These are phyloP conservation scores for Ctena decussata DNA, from an alignment of 2,888 invertebrate genomes.

Conservation along the genomic window DNA sequence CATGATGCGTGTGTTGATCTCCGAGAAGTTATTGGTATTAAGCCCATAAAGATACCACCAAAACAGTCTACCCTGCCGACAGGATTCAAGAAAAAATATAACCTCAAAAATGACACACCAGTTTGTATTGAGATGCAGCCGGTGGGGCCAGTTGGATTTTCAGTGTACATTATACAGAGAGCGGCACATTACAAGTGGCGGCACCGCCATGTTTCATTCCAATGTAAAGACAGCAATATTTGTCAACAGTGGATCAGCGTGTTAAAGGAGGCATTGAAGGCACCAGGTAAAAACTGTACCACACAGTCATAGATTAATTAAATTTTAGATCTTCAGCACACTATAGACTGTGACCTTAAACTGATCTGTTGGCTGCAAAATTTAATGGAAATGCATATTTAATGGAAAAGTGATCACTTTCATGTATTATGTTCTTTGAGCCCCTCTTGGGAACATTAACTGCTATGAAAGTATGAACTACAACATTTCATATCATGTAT, in stretches of 20 bases:
- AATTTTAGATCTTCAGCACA: too few species aligned
- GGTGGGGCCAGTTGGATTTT: conserved; percentile 76
- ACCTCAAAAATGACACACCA: conserved; percentile 65
- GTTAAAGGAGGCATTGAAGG: conserved; percentile 82
- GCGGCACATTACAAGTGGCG: conserved; percentile 82
- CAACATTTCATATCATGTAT: too few species aligned
- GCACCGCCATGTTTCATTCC: conserved; percentile 78
- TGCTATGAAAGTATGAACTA: too few species aligned
- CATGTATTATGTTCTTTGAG: too few species aligned
- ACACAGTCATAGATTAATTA: too few species aligned
- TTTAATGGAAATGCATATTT: too few species aligned
- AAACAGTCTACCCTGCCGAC: conserved; percentile 41
- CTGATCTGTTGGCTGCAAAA: too few species aligned
- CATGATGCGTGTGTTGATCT: conserved; percentile 59
- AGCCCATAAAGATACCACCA: conserved; percentile 58
- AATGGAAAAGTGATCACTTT: too few species aligned
- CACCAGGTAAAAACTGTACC: conserved; percentile 73
- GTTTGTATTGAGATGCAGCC: conserved; percentile 78
- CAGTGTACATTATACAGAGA: conserved; percentile 77
- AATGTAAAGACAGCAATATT: conserved; percentile 83
- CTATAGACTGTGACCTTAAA: too few species aligned
- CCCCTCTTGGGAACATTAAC: too few species aligned
- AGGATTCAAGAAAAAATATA: conserved; percentile 47
- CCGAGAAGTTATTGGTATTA: conserved; percentile 64
- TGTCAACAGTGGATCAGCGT: conserved; percentile 82